A percentile compares a stretch with the other conserved stretches of the same genome.
Evolutionary conservation across 2,888 invertebrate genomes (phyloP).

Genomic region (Dyspetes luteomarginatus): DNA sequence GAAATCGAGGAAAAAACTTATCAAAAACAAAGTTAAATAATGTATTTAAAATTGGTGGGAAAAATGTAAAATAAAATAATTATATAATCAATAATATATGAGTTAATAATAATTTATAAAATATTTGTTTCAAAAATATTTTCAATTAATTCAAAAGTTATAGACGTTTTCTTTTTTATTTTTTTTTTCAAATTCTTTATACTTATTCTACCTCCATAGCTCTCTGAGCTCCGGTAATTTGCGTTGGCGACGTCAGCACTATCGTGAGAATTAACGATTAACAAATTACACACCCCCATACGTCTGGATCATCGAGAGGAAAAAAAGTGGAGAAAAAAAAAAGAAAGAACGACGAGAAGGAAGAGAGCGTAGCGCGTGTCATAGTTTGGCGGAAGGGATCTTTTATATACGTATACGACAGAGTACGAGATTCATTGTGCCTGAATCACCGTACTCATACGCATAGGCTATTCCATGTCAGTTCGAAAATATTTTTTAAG

Average conservation of each 20-base stretch:
- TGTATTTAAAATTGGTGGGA: too few relatives aligned
- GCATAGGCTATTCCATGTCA: constrained; percentile 15
- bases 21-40: too few relatives aligned
- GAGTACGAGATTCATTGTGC: constrained; percentile 61
- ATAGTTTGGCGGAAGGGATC: constrained; percentile 46
- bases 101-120: too few relatives aligned
- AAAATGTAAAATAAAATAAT: too few relatives aligned
- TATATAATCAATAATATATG: too few relatives aligned
- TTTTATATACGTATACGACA: constrained; percentile 40
- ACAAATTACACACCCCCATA: constrained; percentile 62
- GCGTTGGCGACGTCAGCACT: constrained; percentile 46
- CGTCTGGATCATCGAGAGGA: constrained; percentile 52
- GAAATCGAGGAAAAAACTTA: too few relatives aligned
- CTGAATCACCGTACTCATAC: constrained; percentile 17
- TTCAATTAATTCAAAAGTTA: too few relatives aligned
- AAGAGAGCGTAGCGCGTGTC: constrained; percentile 54
- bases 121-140: too few relatives aligned
- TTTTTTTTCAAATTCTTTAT: neutral
- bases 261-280: constrained; percentile 52
- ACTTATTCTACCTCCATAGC: neutral
- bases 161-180: neutral
- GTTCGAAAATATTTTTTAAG: too few relatives aligned
- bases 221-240: constrained; percentile 16
- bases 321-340: constrained; percentile 15
- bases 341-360: neutral